phyloP scores from a whole-genome alignment of 1,140 invertebrate genomes.

The Ctenoplectra terminalis region DNA sequence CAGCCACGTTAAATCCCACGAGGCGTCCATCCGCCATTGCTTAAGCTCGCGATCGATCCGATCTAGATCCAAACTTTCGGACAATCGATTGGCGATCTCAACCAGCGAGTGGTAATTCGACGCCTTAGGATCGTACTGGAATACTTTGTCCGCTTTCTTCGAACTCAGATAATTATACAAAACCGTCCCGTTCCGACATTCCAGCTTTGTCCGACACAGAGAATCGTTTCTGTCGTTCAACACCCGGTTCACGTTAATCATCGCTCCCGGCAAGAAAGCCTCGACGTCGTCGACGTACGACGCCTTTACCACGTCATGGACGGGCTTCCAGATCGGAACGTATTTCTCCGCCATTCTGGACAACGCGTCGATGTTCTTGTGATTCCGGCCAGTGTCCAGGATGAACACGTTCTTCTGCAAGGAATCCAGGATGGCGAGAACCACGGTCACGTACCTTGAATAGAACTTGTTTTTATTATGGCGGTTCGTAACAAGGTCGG shows the following conservation, averaged over 20 bases:
- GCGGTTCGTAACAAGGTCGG: too few species aligned
- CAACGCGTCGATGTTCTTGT: conserved; percentile 65
- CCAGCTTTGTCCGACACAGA: conserved; percentile 56
- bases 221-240: conserved; percentile 51
- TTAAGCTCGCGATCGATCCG: conserved; percentile 66
- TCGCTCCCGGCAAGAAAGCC: conserved; percentile 69
- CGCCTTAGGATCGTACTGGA: conserved; percentile 72
- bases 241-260: conserved; percentile 76
- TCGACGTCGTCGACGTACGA: conserved; percentile 57
- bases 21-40: conserved; percentile 68
- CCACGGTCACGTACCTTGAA: conserved; percentile 66
- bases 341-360: conserved; percentile 69
- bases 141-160: conserved; percentile 68
- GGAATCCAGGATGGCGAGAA: conserved; percentile 66
- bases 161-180: conserved; percentile 72
- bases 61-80: conserved; percentile 71
- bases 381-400: conserved; percentile 64
- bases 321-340: conserved; percentile 75
- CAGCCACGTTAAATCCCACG: conserved; percentile 74
- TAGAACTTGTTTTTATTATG: background rate
- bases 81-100: conserved; percentile 71
- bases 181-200: conserved; percentile 58
- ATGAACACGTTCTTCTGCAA: conserved; percentile 71
- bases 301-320: conserved; percentile 68
- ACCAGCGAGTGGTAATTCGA: conserved; percentile 67